Evolutionary conservation across 2,113 vertebrate genomes (phyloP).

Genomic region (Crotalus horridus): DNA sequence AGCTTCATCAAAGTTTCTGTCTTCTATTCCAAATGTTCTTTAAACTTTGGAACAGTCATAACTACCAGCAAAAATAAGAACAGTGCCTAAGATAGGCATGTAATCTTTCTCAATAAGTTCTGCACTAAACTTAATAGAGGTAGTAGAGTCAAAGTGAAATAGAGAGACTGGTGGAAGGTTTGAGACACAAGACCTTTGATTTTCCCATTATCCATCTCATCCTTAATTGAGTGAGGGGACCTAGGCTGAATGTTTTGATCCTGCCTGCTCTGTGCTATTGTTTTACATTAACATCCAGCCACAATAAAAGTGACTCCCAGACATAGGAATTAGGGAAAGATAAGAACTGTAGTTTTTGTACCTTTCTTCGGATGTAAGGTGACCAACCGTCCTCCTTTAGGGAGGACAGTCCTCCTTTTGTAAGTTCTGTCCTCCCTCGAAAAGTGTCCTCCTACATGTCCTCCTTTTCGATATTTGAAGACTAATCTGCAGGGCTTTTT

Average conservation of each 20-base stretch:
- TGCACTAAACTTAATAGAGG: not conserved
- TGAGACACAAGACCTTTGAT: not conserved
- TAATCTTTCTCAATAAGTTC: not conserved
- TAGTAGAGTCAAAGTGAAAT: not conserved
- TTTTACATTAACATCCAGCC: not conserved
- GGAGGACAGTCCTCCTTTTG: no score
- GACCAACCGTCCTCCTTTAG: no score
- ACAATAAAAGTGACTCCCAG: not conserved
- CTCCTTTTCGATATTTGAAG: no score
- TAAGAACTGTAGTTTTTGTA: not conserved
- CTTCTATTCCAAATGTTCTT: slow-evolving; percentile 6
- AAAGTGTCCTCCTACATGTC: no score
- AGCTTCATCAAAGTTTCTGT: slow-evolving; percentile 44
- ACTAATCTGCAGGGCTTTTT: no score
- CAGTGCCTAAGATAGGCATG: not conserved
- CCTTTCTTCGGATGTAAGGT: not conserved
- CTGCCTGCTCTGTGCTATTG: not conserved
- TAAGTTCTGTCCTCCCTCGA: no score
- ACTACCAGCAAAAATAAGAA: not conserved
- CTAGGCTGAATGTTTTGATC: not conserved
- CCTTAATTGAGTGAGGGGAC: not conserved
- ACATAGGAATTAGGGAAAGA: not conserved
- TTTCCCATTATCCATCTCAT: not conserved
- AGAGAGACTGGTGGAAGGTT: not conserved
- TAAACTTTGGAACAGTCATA: slow-evolving; percentile 1